Evolutionary conservation across 2,113 vertebrate species (phyloP), one percentile per base, ranked within the genome.

Genomic region (Fregetta grallaria): DNA sequence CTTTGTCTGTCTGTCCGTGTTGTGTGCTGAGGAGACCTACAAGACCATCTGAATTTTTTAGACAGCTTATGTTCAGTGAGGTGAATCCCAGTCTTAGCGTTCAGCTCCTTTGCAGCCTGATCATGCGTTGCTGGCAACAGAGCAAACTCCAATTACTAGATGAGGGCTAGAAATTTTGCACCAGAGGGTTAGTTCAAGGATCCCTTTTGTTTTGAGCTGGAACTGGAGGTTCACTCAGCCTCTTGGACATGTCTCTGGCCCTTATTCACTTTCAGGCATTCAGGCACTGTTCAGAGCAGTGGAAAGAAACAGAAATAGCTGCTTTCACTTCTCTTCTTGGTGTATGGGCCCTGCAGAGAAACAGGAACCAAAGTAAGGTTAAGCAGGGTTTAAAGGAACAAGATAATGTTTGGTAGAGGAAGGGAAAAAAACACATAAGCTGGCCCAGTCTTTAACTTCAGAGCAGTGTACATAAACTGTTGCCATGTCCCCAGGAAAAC

Each of bases 351-450:
- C 59, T 92, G 47, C 72, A 85, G 84, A 92, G 95, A 96, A 96
- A 90, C 66, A 96, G 96, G 94, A 96, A 95, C 86, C 63, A 47
- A 79, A 92, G 59, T 62, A 87, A 93, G 91, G 90, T 94, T 94
- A 95, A 87, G 38, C 53, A 87, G 52, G 59, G 92, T 96, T 95
- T 93, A 97, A 93, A 89, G 93, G 94, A 97, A 96, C 86, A 94
- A 90, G 52, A 73, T 82, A 91, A 73, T 70, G 13, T 76, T 94
- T 87, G 66, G 58, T 80, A 85, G 72, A 87, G 90, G 85, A 91
- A 84, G 76, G 58, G 88, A 84, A 90, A 84, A 90, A 92, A 83
- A 87, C 61, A 23, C 85, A 16, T 72, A 49, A 83, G n/a, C 50
- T 92, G 49, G 22, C 66, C 62, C 55, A 50, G 19, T 67, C 58